phyloP scores from a whole-genome alignment of 2,888 invertebrate species.

The Cheilosia vulpina region DNA sequence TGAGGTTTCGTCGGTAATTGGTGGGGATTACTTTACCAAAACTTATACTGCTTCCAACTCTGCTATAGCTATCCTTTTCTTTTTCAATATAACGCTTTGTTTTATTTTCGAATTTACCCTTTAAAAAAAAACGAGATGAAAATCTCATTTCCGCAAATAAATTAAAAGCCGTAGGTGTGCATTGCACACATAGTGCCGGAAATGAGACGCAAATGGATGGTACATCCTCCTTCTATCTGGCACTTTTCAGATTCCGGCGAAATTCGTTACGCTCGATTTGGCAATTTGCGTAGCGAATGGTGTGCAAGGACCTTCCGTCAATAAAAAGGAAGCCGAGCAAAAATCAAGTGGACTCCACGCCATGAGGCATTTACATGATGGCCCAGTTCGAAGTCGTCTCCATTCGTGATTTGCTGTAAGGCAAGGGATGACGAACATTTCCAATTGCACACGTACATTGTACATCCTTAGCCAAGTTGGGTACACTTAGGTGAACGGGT shows the following conservation, averaged over 20 bases:
- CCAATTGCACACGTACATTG: not conserved
- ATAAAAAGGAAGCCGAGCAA: slow-evolving; percentile 3
- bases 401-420: not conserved
- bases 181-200: slow-evolving; percentile 6
- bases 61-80: too few relatives aligned
- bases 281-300: slow-evolving; percentile 2
- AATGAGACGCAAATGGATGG: not conserved
- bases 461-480: slow-evolving; percentile 3
- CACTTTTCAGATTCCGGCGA: not conserved
- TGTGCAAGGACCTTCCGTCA: slow-evolving; percentile 17
- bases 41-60: too few relatives aligned
- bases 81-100: not conserved
- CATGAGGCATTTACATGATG: slow-evolving; percentile 19
- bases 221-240: not conserved
- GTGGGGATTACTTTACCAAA: not conserved
- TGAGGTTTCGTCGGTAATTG: too few relatives aligned
- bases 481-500: slow-evolving; percentile 11
- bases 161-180: slow-evolving; percentile 11
- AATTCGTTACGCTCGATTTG: not conserved
- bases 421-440: not conserved
- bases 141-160: slow-evolving; percentile 13
- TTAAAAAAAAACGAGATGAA: not conserved
- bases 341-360: slow-evolving; percentile 4
- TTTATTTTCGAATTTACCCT: not conserved
- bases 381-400: slow-evolving; percentile 1